These are phyloP conservation scores for Pseudococcus viburni DNA, from an alignment of 2,888 invertebrate species.

Conservation along the genomic window DNA sequence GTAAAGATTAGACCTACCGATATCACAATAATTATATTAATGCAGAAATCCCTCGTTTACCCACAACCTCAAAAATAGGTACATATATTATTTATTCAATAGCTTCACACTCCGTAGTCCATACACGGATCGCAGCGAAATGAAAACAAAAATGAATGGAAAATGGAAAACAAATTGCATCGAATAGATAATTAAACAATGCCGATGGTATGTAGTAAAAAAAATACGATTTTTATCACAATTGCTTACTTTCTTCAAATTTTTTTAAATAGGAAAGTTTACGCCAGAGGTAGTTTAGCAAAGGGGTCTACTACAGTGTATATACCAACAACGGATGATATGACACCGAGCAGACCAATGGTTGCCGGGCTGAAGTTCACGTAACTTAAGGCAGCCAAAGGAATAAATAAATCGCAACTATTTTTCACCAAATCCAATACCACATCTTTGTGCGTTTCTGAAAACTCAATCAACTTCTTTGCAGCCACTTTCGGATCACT, in stretches of 20 bases:
- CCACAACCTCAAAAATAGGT: too few species aligned
- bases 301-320: conserved; percentile 83
- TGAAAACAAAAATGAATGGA: too few species aligned
- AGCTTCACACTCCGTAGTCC: too few species aligned
- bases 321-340: conserved; percentile 87
- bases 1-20: too few species aligned
- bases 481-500: conserved; percentile 56
- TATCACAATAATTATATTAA: too few species aligned
- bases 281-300: conserved; percentile 80
- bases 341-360: conserved; percentile 83
- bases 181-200: too few species aligned
- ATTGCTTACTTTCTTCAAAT: neutral
- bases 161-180: too few species aligned
- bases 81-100: too few species aligned
- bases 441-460: conserved; percentile 76
- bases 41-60: too few species aligned
- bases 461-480: conserved; percentile 61
- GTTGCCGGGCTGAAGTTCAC: conserved; percentile 83
- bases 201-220: too few species aligned
- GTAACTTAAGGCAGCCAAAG: conserved; percentile 85
- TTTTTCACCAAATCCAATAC: conserved; percentile 89
- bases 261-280: conserved; percentile 60
- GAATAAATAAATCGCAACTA: conserved; percentile 88
- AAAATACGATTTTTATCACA: neutral
- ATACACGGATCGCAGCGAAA: too few species aligned